A percentile compares a stretch with the other conserved stretches of the same genome.
These are phyloP conservation scores for Eulemur rufifrons DNA, from an alignment of 2,113 vertebrate species.

Conservation along the genomic window DNA sequence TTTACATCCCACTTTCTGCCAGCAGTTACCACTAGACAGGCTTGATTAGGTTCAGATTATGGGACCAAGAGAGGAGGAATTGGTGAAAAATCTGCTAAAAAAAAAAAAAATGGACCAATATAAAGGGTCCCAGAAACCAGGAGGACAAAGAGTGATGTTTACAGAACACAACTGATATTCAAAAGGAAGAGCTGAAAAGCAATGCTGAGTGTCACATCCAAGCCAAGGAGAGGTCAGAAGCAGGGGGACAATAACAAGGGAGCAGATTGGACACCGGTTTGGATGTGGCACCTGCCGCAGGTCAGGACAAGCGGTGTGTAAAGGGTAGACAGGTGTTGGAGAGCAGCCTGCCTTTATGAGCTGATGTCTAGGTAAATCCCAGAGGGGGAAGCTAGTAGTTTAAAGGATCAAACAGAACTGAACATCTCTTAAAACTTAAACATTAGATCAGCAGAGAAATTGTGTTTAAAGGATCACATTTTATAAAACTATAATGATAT, in stretches of 20 bases:
- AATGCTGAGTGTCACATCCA: background rate
- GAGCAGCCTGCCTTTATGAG: background rate
- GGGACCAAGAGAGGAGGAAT: background rate
- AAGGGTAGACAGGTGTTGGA: accelerated
- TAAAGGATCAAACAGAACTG: background rate
- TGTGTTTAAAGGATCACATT: background rate
- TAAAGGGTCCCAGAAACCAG: background rate
- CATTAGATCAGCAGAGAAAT: background rate
- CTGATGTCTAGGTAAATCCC: background rate
- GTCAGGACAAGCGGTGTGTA: background rate
- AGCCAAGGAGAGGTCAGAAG: background rate
- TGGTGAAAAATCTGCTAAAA: background rate
- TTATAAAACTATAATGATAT: background rate
- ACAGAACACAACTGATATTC: background rate
- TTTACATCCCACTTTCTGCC: background rate
- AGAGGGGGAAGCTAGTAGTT: background rate
- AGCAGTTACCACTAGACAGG: background rate
- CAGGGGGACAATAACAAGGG: background rate
- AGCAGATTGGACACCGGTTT: background rate
- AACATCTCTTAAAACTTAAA: background rate
- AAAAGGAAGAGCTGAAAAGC: background rate
- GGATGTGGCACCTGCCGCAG: background rate
- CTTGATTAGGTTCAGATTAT: background rate
- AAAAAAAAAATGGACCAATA: background rate
- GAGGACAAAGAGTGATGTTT: background rate